Evolutionary conservation across 1,140 invertebrate species (phyloP).

Genomic region (Hyles euphorbiae): DNA sequence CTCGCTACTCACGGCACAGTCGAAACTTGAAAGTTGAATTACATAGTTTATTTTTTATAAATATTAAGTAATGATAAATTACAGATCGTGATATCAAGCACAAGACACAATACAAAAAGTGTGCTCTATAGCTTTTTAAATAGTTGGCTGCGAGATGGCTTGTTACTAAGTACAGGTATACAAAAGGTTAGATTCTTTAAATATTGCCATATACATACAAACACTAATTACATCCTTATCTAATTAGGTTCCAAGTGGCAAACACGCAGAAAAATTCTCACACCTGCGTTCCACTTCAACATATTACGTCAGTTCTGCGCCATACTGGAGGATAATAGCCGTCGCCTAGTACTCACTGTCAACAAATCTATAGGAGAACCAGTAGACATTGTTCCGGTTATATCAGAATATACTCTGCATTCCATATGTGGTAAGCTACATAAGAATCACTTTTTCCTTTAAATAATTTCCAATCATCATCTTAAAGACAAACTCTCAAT

Average conservation of each 20-base stretch:
- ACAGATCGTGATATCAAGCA: slow-evolving; percentile 30
- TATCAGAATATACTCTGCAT: slow-evolving; percentile 86
- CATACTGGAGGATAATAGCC: slow-evolving; percentile 67
- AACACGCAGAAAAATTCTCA: slow-evolving; percentile 85
- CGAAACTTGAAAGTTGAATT: neutral
- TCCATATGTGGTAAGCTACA: slow-evolving; percentile 49
- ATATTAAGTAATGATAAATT: slow-evolving; percentile 8
- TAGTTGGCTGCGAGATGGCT: slow-evolving; percentile 84
- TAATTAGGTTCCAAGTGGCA: slow-evolving; percentile 85
- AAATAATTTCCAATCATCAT: neutral
- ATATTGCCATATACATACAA: no score
- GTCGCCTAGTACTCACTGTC: slow-evolving; percentile 46
- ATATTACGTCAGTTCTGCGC: slow-evolving; percentile 87
- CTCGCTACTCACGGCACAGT: no score
- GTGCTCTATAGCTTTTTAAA: slow-evolving; percentile 81
- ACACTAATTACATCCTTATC: no score
- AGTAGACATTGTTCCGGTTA: slow-evolving; percentile 79
- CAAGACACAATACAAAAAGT: slow-evolving; percentile 79
- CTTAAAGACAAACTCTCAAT: neutral
- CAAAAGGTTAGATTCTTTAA: no score
- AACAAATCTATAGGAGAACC: slow-evolving; percentile 41
- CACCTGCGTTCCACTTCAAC: slow-evolving; percentile 93
- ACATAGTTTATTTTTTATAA: neutral
- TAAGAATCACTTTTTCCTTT: slow-evolving; percentile 6
- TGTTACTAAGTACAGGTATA: slow-evolving; percentile 76